Conservation (phyloP, 2,797 vertebrate species). For the Remorina albescens region DNA sequence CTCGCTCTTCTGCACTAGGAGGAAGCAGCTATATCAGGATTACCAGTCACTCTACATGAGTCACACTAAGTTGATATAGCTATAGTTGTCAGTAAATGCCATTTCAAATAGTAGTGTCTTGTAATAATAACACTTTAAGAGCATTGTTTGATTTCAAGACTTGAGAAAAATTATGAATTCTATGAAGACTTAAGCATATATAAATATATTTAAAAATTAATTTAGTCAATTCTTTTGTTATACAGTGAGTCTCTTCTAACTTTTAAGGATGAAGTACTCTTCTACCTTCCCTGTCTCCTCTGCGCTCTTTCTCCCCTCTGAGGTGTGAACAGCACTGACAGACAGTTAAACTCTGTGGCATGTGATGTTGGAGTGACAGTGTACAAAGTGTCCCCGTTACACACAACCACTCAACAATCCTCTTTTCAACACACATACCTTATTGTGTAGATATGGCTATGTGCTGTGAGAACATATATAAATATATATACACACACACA, state of each 20-base stretch:
- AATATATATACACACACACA: background rate
- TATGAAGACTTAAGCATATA: background rate
- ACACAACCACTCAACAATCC: constrained; percentile 18
- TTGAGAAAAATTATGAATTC: background rate
- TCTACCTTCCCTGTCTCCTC: constrained; percentile 29
- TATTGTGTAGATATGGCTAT: background rate
- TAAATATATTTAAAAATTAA: background rate
- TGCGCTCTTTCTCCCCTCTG: constrained; percentile 36
- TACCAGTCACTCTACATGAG: background rate
- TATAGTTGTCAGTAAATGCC: background rate
- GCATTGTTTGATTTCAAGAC: background rate
- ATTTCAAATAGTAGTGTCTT: background rate
- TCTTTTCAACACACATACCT: constrained; percentile 17
- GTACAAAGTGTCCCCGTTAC: constrained; percentile 36
- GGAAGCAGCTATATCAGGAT: background rate
- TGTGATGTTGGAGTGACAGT: constrained; percentile 31
- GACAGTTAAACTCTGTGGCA: constrained; percentile 61
- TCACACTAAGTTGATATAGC: background rate
- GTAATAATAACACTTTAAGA: background rate
- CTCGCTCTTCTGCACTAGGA: background rate
- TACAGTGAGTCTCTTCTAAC: background rate
- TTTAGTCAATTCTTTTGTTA: background rate
- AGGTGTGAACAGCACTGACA: constrained; percentile 54
- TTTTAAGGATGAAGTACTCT: background rate
- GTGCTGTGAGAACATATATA: background rate